Evolutionary conservation across 2,797 vertebrate species (phyloP).

Genomic region (Selene dorsalis): DNA sequence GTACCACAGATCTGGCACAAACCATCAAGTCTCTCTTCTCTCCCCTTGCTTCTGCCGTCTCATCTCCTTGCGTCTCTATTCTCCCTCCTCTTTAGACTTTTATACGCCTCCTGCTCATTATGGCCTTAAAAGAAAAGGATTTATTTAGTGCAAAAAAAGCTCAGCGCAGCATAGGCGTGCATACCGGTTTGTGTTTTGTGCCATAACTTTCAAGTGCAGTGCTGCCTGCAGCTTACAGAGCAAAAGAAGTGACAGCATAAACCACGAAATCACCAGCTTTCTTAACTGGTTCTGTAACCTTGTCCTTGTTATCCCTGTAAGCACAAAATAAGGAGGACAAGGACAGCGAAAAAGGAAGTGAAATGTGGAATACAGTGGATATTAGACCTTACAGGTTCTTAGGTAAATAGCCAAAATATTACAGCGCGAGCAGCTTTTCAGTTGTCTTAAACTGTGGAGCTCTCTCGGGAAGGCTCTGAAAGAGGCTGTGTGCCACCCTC

Average conservation of each 20-base stretch:
- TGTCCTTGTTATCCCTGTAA: constrained; percentile 51
- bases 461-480: constrained; percentile 15
- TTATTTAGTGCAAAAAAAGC: constrained; percentile 72
- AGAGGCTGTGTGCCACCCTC: constrained; percentile 76
- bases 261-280: constrained; percentile 68
- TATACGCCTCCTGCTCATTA: constrained; percentile 78
- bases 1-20: constrained; percentile 78
- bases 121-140: constrained; percentile 72
- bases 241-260: constrained; percentile 55
- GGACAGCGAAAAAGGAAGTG: constrained; percentile 33
- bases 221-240: constrained; percentile 41
- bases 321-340: constrained; percentile 29
- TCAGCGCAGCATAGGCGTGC: constrained; percentile 41
- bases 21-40: constrained; percentile 75
- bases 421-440: constrained; percentile 52
- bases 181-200: constrained; percentile 51
- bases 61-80: constrained; percentile 76
- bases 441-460: constrained; percentile 46
- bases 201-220: constrained; percentile 37
- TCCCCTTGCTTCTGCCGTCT: constrained; percentile 68
- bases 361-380: constrained; percentile 35
- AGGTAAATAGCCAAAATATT: constrained; percentile 55
- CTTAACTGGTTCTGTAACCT: constrained; percentile 37
- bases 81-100: constrained; percentile 75
- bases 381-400: constrained; percentile 23